Evolutionary conservation across 2,888 invertebrate species (phyloP).

Genomic region (Macrosoma leucophasiata): DNA sequence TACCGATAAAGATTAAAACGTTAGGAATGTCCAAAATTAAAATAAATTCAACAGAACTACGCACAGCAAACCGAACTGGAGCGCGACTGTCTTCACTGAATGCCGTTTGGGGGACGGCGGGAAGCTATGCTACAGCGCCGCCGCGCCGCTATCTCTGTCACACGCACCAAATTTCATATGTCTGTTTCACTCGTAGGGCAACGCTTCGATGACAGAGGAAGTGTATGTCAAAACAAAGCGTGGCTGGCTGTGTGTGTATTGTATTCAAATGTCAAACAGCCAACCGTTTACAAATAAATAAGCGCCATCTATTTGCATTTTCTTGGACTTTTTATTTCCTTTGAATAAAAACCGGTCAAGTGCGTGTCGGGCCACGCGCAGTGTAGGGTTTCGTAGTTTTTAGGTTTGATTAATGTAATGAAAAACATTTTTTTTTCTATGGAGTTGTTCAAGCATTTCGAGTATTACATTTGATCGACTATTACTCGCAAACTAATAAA

Average conservation of each 20-base stretch:
- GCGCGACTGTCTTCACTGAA: constrained; percentile 53
- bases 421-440: too few relatives aligned
- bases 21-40: constrained; percentile 39
- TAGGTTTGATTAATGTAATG: too few relatives aligned
- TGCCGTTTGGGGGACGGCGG: constrained; percentile 55
- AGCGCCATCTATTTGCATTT: constrained; percentile 57
- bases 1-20: constrained; percentile 26
- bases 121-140: constrained; percentile 65
- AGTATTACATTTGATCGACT: too few relatives aligned
- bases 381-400: too few relatives aligned
- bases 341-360: too few relatives aligned
- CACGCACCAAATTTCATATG: constrained; percentile 28
- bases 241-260: constrained; percentile 37
- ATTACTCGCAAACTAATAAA: too few relatives aligned
- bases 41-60: constrained; percentile 43
- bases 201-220: constrained; percentile 55
- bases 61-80: constrained; percentile 57
- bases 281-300: constrained; percentile 36
- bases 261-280: constrained; percentile 52
- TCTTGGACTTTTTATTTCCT: too few relatives aligned
- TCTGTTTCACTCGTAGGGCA: constrained; percentile 39
- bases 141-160: constrained; percentile 51
- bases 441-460: too few relatives aligned
- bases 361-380: too few relatives aligned
- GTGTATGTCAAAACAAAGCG: constrained; percentile 71